Evolutionary conservation across 2,113 vertebrate genomes (phyloP).

Genomic region (Cettia cetti): DNA sequence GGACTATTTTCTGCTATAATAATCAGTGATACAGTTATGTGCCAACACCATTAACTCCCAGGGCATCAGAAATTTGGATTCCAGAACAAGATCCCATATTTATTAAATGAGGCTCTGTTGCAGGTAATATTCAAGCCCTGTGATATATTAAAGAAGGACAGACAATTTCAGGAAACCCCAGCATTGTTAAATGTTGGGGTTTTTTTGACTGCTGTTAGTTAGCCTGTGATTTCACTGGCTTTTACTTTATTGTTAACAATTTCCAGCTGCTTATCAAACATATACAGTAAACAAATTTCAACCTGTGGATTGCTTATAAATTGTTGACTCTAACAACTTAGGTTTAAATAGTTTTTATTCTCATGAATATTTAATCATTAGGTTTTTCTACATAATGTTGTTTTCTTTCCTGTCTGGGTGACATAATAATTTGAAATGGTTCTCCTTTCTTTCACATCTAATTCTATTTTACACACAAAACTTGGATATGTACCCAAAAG

Average conservation of each 20-base stretch:
- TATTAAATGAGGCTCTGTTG: neutral
- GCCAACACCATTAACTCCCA: neutral
- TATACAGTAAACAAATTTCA: neutral
- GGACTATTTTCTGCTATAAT: neutral
- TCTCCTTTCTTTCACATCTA: neutral
- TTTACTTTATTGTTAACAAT: neutral
- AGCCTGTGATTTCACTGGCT: neutral
- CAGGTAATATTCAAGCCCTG: neutral
- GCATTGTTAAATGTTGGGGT: neutral
- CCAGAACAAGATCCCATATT: neutral
- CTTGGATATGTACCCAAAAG: neutral
- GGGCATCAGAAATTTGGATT: neutral
- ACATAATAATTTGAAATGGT: neutral
- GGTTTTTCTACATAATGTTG: neutral
- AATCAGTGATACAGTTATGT: neutral
- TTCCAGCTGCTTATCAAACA: neutral
- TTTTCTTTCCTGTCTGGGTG: neutral
- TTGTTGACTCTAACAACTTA: neutral
- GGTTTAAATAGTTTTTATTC: neutral
- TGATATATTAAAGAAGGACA: neutral
- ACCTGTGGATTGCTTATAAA: neutral
- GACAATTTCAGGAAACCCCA: neutral
- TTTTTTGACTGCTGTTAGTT: neutral
- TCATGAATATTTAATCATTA: conserved; percentile 18
- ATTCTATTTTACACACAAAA: neutral